These are phyloP conservation scores for Cladopsammia gracilis DNA, from an alignment of 64 coral and sea anemone genomes.

Conservation along the genomic window DNA sequence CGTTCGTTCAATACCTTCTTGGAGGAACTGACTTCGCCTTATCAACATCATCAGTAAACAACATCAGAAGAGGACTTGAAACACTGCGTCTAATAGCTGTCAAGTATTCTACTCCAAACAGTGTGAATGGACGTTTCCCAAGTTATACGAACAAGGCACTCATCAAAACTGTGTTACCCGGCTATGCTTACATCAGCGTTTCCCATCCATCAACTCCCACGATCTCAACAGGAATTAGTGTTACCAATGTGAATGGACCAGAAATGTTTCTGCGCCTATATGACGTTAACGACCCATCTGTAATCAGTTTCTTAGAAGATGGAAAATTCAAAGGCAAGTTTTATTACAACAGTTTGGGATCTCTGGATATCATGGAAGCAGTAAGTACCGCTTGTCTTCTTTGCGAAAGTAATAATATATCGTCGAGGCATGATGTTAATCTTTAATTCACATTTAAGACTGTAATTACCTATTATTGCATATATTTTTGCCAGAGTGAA, in stretches of 20 bases:
- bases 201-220: neutral
- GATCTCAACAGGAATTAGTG: neutral
- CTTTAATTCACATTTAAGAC: too few species aligned
- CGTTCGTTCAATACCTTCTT: slow-evolving; percentile 42
- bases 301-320: slow-evolving; percentile 5
- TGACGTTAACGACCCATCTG: neutral
- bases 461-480: too few species aligned
- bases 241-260: neutral
- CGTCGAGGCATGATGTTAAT: too few species aligned
- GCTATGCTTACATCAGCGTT: slow-evolving; percentile 50
- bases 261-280: slow-evolving; percentile 48
- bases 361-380: slow-evolving; percentile 27
- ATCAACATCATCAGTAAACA: neutral
- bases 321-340: neutral
- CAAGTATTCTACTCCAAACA: slow-evolving; percentile 69
- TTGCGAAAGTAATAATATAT: neutral
- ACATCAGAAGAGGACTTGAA: slow-evolving; percentile 39
- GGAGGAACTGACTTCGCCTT: slow-evolving; percentile 62
- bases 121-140: slow-evolving; percentile 63
- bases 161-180: slow-evolving; percentile 6
- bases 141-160: slow-evolving; percentile 35
- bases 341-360: slow-evolving; percentile 52
- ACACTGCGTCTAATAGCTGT: slow-evolving; percentile 32
- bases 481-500: too few species aligned
- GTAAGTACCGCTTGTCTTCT: neutral